These are phyloP conservation scores for Drosophila eugracilis DNA, from an alignment of 1,140 invertebrate genomes.

Conservation along the genomic window DNA sequence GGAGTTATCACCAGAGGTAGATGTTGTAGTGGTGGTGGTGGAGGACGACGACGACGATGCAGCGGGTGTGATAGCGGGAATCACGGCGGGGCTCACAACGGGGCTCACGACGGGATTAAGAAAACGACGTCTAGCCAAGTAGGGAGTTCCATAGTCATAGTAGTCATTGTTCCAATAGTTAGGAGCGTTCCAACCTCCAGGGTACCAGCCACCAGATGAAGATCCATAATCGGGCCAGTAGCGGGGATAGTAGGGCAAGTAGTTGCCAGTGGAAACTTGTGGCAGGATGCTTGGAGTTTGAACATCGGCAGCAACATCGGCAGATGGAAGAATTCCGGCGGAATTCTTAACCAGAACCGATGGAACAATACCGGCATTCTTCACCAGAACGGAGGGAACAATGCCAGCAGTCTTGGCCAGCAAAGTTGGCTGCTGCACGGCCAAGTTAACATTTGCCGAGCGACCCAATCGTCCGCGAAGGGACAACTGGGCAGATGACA, in stretches of 20 bases:
- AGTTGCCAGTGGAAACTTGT: constrained; percentile 5
- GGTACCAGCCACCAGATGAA: constrained; percentile 20
- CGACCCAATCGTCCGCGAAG: constrained; percentile 22
- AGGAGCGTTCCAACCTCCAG: constrained; percentile 28
- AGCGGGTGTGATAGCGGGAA: not conserved
- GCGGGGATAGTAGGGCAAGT: constrained; percentile 25
- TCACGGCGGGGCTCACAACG: constrained; percentile 1
- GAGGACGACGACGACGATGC: not conserved
- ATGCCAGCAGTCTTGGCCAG: constrained; percentile 8
- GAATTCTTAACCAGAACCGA: not conserved
- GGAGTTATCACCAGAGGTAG: not conserved
- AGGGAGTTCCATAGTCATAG: constrained; percentile 14
- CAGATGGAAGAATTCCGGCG: not conserved
- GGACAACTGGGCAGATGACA: constrained; percentile 39
- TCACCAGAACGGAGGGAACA: constrained; percentile 23
- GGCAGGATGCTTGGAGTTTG: constrained; percentile 4
- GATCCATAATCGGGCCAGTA: constrained; percentile 39
- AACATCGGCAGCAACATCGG: constrained; percentile 5
- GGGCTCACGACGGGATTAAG: constrained; percentile 7
- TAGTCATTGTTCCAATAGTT: constrained; percentile 36
- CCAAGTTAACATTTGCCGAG: constrained; percentile 14
- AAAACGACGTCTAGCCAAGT: constrained; percentile 13
- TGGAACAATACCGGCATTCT: constrained; percentile 20
- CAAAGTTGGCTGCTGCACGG: constrained; percentile 21
- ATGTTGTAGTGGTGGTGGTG: constrained; percentile 7